Percentiles rank a stretch among this genome's conserved stretches.
These are phyloP conservation scores for Drosophila anceps DNA, from an alignment of 2,888 invertebrate genomes.

Conservation along the genomic window DNA sequence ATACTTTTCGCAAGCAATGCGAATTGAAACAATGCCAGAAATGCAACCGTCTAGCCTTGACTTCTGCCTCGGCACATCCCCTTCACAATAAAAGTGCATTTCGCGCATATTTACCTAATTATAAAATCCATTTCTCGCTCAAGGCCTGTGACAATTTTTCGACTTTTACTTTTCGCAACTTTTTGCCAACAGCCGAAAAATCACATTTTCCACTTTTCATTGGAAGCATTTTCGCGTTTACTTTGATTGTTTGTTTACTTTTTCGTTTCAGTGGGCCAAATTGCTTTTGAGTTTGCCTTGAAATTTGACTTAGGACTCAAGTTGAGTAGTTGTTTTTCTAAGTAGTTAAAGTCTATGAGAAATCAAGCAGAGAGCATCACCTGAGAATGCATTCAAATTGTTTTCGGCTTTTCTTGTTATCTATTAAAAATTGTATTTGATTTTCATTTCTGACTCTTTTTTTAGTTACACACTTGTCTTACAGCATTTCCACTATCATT, in stretches of 20 bases:
- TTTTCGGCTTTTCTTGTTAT: background rate
- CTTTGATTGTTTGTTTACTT: constrained; percentile 18
- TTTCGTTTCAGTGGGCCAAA: constrained; percentile 32
- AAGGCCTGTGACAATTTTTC: constrained; percentile 62
- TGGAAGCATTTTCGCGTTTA: constrained; percentile 33
- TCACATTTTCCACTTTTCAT: constrained; percentile 49
- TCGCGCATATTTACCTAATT: constrained; percentile 63
- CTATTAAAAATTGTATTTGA: background rate
- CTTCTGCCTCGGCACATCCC: constrained; percentile 53
- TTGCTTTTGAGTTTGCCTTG: constrained; percentile 56
- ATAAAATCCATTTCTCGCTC: constrained; percentile 42
- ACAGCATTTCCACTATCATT: too few relatives aligned
- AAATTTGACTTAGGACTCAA: background rate
- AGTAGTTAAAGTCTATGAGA: background rate
- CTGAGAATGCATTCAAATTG: background rate
- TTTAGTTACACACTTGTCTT: too few relatives aligned
- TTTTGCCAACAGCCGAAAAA: constrained; percentile 27
- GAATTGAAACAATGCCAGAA: constrained; percentile 64
- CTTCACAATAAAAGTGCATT: constrained; percentile 47
- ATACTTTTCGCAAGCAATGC: constrained; percentile 80
- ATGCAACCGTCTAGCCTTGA: constrained; percentile 76
- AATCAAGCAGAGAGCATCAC: background rate
- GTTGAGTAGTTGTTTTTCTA: background rate
- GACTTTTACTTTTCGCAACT: constrained; percentile 54
- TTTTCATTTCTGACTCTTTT: too few relatives aligned